Base-by-base conservation (phyloP, 1,140 invertebrate species). In the Drosophila neocordata region DNA sequence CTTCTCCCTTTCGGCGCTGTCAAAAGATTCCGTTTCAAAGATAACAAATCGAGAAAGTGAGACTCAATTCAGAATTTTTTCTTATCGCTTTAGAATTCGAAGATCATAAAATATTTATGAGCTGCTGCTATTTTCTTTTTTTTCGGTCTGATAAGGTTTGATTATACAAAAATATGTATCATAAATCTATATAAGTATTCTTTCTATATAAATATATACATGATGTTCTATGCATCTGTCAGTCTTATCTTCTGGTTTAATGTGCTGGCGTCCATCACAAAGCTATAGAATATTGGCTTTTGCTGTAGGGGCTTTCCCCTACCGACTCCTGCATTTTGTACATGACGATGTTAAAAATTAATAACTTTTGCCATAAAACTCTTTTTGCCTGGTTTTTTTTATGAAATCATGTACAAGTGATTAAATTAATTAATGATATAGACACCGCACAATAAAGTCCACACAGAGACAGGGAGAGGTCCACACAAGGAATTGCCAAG, bases 381-480 rank as follows among this genome's bases (percentile, higher is more conserved):
- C 6, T 48, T 48, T 64, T 71, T 64, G 68, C 44, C 65, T 53
- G 35, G 53, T 61, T 77, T 79, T 61, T 77, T 79, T 84, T 89
- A 66, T 68, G 57, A 70, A 84, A 74, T 88, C 88, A 90, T 90
- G 88, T 90, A 70, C 77, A 79, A 90, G 88, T 90, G 89, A 90
- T 90, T 90, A 90, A 90, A 90, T 90, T 90, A 90, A 90, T 90
- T 90, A 90, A 90, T 90, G 88, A 90, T 84, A 85, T 88, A 88
- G 88, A 90, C 88, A 90, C 88, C 88, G 89, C 74, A 79, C 76
- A 90, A 90, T 90, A 90, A 85, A 90, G 88, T 90, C 88, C 88
- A 90, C 77, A 69, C 76, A 68, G 65, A 75, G 60, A 48, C 55
- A 57, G 37, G 41, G 41, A 65, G 8, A 37, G 20, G n/a, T n/a